Evolutionary conservation across 1,140 invertebrate species (phyloP).

Genomic region (Bombus sibiricus): DNA sequence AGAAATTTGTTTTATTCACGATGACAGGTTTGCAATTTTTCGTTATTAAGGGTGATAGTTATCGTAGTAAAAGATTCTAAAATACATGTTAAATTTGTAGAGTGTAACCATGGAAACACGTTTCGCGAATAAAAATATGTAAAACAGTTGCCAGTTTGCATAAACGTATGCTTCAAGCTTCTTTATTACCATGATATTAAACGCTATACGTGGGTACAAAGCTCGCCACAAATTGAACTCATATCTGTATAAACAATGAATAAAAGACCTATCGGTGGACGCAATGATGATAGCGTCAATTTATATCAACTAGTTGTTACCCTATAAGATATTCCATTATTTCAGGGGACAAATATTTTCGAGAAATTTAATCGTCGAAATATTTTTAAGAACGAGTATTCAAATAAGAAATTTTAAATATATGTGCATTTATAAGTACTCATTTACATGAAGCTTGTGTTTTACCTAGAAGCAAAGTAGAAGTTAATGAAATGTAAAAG

Average conservation of each 20-base stretch:
- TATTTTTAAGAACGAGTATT: background rate
- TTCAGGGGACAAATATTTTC: background rate
- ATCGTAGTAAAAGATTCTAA: background rate
- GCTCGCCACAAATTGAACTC: slow-evolving; percentile 11
- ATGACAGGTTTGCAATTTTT: background rate
- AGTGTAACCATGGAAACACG: background rate
- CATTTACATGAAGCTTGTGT: background rate
- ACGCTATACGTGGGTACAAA: background rate
- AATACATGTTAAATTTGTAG: background rate
- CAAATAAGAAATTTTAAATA: background rate
- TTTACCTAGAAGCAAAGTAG: background rate
- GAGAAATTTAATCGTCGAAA: background rate
- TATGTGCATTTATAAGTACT: background rate
- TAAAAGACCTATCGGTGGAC: background rate
- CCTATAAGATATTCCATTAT: background rate
- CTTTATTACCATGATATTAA: slow-evolving; percentile 34
- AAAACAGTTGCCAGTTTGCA: slow-evolving; percentile 10
- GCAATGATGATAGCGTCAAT: background rate
- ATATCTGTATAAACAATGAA: background rate
- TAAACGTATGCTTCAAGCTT: slow-evolving; percentile 11
- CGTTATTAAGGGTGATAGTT: background rate
- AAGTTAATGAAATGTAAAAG: background rate
- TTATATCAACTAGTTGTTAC: background rate
- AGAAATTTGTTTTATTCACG: background rate
- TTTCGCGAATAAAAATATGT: background rate